phyloP scores from a whole-genome alignment of 2,797 vertebrate species.

The Falco concolor region DNA sequence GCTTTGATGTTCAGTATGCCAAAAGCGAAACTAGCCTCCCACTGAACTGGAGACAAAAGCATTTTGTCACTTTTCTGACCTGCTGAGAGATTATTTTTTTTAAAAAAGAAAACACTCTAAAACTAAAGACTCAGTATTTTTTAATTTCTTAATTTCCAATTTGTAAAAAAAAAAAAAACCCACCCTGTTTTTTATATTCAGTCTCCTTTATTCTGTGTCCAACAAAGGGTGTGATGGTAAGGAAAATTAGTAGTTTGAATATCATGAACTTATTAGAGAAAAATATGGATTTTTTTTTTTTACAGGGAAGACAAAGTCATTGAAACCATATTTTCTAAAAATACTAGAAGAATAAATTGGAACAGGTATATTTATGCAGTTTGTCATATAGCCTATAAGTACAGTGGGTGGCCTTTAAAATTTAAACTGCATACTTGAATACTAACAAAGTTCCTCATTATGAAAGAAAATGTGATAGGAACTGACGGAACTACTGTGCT shows the following conservation, averaged over 20 bases:
- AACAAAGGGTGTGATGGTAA: not conserved
- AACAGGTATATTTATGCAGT: not conserved
- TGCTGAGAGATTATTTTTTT: not conserved
- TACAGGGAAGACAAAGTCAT: not conserved
- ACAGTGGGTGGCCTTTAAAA: not conserved
- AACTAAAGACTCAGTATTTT: not conserved
- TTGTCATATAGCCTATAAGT: not conserved
- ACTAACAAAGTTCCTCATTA: not conserved
- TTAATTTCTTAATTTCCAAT: not conserved
- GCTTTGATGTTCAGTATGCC: constrained; percentile 36
- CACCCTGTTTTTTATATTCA: not conserved
- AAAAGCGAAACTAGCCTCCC: constrained; percentile 59
- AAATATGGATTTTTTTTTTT: not conserved
- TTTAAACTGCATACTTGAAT: not conserved
- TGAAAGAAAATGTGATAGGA: not conserved
- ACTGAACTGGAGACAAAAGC: constrained; percentile 62
- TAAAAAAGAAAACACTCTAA: not conserved
- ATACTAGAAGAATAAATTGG: not conserved
- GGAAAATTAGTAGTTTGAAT: not conserved
- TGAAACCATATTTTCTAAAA: not conserved
- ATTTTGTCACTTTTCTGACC: constrained; percentile 21
- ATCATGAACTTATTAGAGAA: not conserved
- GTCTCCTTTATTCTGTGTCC: not conserved
- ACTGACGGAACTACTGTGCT: not conserved
- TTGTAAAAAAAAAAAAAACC: not conserved